These are phyloP conservation scores for Serranus cabrilla DNA, from an alignment of 2,797 vertebrate species.

Conservation along the genomic window DNA sequence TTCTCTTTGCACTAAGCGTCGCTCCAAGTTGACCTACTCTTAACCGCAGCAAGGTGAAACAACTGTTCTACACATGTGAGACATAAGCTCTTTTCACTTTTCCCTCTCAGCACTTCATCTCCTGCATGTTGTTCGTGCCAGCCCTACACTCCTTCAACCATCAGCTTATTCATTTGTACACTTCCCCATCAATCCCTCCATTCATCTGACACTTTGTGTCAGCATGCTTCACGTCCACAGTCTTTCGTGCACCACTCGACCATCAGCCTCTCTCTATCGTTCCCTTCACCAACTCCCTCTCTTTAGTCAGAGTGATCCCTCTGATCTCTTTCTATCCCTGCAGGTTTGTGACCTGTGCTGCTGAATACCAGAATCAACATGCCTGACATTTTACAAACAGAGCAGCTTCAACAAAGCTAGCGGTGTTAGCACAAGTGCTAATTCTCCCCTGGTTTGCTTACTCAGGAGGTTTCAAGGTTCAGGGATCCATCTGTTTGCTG, in stretches of 20 bases:
- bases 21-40: slow-evolving; percentile 75
- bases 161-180: slow-evolving; percentile 38
- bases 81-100: slow-evolving; percentile 53
- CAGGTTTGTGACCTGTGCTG: slow-evolving; percentile 57
- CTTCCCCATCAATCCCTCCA: slow-evolving; percentile 42
- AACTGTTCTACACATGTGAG: slow-evolving; percentile 64
- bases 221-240: slow-evolving; percentile 20
- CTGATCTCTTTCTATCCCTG: slow-evolving; percentile 47
- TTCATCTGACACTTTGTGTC: slow-evolving; percentile 44
- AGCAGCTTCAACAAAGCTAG: slow-evolving; percentile 48
- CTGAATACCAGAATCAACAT: slow-evolving; percentile 72
- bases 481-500: slow-evolving; percentile 74
- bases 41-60: slow-evolving; percentile 68
- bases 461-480: slow-evolving; percentile 59
- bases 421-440: slow-evolving; percentile 63
- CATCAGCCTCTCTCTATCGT: slow-evolving; percentile 21
- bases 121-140: slow-evolving; percentile 9
- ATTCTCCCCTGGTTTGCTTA: slow-evolving; percentile 59
- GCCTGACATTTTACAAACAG: slow-evolving; percentile 75
- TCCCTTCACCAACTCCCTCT: slow-evolving; percentile 22
- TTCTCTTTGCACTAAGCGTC: slow-evolving; percentile 56
- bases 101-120: slow-evolving; percentile 17
- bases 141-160: slow-evolving; percentile 20
- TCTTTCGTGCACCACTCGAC: slow-evolving; percentile 12
- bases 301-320: slow-evolving; percentile 44